phyloP scores from a whole-genome alignment of 2,888 invertebrate genomes.

The Oithona nana region DNA sequence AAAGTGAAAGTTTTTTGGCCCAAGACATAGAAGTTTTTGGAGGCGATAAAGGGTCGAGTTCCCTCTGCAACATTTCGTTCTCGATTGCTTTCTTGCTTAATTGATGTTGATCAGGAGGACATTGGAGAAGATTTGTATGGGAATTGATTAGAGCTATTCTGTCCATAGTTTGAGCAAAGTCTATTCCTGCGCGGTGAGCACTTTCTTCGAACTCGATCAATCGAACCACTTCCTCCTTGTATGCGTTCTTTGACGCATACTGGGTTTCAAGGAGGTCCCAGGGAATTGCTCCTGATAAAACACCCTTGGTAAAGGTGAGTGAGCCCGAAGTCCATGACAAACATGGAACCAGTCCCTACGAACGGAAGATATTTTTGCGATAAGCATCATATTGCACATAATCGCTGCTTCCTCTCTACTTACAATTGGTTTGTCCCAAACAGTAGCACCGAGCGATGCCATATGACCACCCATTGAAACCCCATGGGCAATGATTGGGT shows the following conservation, averaged over 20 bases:
- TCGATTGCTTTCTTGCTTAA: background rate
- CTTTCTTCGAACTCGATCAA: background rate
- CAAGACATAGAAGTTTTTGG: background rate
- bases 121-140: background rate
- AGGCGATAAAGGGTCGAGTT: background rate
- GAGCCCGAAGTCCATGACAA: constrained; percentile 95
- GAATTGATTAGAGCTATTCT: background rate
- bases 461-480: constrained; percentile 97
- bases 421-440: constrained; percentile 89
- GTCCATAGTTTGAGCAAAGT: background rate
- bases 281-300: constrained; percentile 82
- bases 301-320: constrained; percentile 71
- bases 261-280: constrained; percentile 79
- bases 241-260: constrained; percentile 33
- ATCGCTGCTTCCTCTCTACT: background rate
- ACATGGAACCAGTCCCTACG: constrained; percentile 79
- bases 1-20: background rate
- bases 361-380: too few relatives aligned
- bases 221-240: background rate
- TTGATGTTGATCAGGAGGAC: background rate
- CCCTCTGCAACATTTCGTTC: background rate
- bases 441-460: constrained; percentile 90
- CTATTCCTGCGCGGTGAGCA: background rate
- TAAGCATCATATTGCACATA: too few relatives aligned
- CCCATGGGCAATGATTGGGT: constrained; percentile 82